These are phyloP conservation scores for Homarus gammarus DNA, from an alignment of 2,888 invertebrate species.

Conservation along the genomic window DNA sequence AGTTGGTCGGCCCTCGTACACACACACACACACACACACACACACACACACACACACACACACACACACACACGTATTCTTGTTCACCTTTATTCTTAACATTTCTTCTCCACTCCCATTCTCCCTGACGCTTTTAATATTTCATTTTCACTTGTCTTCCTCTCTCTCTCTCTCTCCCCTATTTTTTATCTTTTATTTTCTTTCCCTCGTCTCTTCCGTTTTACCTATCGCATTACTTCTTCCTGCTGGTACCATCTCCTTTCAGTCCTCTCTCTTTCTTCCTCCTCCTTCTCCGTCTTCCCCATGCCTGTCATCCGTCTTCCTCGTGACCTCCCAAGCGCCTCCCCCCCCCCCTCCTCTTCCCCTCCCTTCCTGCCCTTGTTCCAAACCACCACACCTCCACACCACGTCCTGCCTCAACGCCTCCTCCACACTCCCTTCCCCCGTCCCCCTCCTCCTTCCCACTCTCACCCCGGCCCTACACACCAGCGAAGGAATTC, in stretches of 20 bases:
- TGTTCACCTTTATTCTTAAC: not conserved
- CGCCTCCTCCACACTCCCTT: not conserved
- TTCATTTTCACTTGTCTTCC: not conserved
- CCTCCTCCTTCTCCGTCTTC: not conserved
- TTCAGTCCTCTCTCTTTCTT: not conserved
- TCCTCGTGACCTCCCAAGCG: not conserved
- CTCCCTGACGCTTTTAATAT: not conserved
- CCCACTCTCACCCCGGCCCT: not conserved
- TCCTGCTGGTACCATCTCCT: not conserved
- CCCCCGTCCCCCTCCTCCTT: not conserved
- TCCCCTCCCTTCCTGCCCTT: not conserved
- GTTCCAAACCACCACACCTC: not conserved
- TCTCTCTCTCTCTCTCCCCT: not conserved
- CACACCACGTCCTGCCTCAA: not conserved
- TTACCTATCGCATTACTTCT: not conserved
- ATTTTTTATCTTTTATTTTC: not conserved
- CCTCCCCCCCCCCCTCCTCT: not conserved
- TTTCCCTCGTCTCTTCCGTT: not conserved
- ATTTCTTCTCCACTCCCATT: constrained; percentile 27
- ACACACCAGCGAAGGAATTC: no score
- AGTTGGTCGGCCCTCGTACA: not conserved
- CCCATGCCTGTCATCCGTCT: not conserved
- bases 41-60: no score
- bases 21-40: no score
- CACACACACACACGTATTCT: not conserved